Evolutionary conservation across 2,797 vertebrate genomes (phyloP).

Genomic region (Oryzias dopingdopingensis): DNA sequence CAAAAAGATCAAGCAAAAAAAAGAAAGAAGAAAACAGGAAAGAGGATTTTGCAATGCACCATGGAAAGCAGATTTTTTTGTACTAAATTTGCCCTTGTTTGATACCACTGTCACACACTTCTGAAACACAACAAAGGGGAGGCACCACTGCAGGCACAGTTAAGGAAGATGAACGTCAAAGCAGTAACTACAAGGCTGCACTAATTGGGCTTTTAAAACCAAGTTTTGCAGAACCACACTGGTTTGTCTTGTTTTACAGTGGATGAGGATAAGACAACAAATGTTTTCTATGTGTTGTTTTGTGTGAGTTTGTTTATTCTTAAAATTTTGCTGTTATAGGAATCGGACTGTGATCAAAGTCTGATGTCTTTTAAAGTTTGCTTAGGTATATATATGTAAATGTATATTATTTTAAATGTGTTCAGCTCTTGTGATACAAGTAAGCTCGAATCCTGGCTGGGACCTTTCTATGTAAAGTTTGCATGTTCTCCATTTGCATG

Average conservation of each 20-base stretch:
- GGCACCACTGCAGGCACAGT: slow-evolving; percentile 30
- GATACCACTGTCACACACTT: slow-evolving; percentile 30
- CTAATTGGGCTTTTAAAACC: slow-evolving; percentile 77
- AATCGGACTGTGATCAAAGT: slow-evolving; percentile 13
- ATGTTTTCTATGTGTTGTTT: slow-evolving; percentile 53
- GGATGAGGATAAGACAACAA: slow-evolving; percentile 49
- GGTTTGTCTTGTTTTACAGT: slow-evolving; percentile 47
- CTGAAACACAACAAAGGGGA: slow-evolving; percentile 32
- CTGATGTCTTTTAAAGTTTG: slow-evolving; percentile 22
- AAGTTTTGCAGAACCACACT: slow-evolving; percentile 44
- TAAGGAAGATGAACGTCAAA: slow-evolving; percentile 71
- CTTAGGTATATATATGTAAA: slow-evolving; percentile 1
- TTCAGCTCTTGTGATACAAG: neutral
- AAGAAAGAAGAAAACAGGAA: slow-evolving; percentile 1
- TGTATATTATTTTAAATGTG: neutral
- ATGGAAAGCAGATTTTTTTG: slow-evolving; percentile 14
- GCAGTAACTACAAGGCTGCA: slow-evolving; percentile 58
- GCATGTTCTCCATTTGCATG: no score
- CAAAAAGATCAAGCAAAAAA: neutral
- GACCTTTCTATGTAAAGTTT: no score
- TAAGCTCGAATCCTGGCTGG: no score
- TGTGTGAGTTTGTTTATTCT: slow-evolving; percentile 23
- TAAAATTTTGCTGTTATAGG: slow-evolving; percentile 10
- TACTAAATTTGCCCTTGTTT: slow-evolving; percentile 30
- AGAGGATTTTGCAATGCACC: slow-evolving; percentile 10